phyloP scores from a whole-genome alignment of 2,888 invertebrate genomes.

The Galerucella nymphaeae region DNA sequence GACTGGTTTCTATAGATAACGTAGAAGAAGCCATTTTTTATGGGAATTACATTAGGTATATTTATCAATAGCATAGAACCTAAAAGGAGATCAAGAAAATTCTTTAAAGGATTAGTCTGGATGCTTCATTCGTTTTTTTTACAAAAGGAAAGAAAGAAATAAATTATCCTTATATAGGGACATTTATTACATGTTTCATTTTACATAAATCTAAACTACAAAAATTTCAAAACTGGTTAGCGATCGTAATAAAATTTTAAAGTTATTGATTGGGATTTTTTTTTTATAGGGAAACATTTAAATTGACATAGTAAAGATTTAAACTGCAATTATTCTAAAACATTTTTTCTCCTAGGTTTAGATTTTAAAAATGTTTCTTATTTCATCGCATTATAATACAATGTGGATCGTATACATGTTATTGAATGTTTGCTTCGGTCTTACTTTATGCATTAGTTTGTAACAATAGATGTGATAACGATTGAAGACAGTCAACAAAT shows the following conservation, averaged over 20 bases:
- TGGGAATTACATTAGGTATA: background rate
- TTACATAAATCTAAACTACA: background rate
- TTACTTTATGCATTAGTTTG: too few relatives aligned
- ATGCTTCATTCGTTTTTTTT: background rate
- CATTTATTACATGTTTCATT: background rate
- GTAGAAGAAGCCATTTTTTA: background rate
- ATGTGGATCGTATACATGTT: too few relatives aligned
- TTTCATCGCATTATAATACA: too few relatives aligned
- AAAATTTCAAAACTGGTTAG: background rate
- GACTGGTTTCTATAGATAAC: background rate
- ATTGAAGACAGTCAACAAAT: background rate
- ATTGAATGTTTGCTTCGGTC: too few relatives aligned
- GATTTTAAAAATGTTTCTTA: too few relatives aligned
- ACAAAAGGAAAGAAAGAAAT: background rate
- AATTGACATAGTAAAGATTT: too few relatives aligned
- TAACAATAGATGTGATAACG: background rate
- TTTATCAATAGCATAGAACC: constrained; percentile 7
- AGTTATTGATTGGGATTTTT: too few relatives aligned
- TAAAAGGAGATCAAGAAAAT: constrained; percentile 10
- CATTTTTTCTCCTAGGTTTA: too few relatives aligned
- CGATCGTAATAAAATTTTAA: background rate
- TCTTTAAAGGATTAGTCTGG: constrained; percentile 9
- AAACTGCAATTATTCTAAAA: too few relatives aligned
- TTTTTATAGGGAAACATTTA: too few relatives aligned
- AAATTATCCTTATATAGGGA: constrained; percentile 4